Evolutionary conservation across 2,797 vertebrate species (phyloP), one percentile per base, ranked within the genome.

Genomic region (Amblyopsis hoosieri): DNA sequence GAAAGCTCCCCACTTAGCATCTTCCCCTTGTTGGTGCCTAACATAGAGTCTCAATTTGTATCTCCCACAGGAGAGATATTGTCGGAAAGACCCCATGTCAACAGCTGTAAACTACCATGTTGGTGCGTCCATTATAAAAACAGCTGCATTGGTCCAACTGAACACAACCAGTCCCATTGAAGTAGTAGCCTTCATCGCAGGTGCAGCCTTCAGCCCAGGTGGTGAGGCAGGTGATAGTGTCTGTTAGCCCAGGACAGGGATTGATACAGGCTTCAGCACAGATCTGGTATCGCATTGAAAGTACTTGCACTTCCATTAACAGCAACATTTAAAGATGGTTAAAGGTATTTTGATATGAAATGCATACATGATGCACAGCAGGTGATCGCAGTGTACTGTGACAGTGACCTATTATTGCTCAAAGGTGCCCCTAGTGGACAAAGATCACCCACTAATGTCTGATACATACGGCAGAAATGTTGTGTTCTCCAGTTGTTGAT

Each of bases 181-280:
- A 90, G 73, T 84, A 83, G 71, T 81, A 91, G 9, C 86, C 89
- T 0, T 86, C 13, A 45, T 92, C 52, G 8, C 92, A 94, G 63
- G 88, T 72, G 14, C 91, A 94, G 33, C 92, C 92, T 62, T 94
- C 92, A 0, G 85, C 69, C 56, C 92, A 94, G 0, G 11, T 57
- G 0, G 65, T 58, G 0, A 83, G 79, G 54, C 90, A 93, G 2
- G 50, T 57, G 0, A 54, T 68, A 0, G 72, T 59, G 0, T 79
- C 61, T 0, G 59, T 75, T 50, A 92, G 72, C 1, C 89, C 87
- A 0, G 89, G 82, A 55, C 92, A 94, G 0, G 77, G 76, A 45
- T 69, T 60, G 50, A 69, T 79, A 63, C 91, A 94, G 45, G 83
- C 72, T 42, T 90, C 82, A 0, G 89, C 72, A 0, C 92, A 94